These are phyloP conservation scores for Drosophila yakuba DNA, from an alignment of 1,140 invertebrate genomes.

Conservation along the genomic window DNA sequence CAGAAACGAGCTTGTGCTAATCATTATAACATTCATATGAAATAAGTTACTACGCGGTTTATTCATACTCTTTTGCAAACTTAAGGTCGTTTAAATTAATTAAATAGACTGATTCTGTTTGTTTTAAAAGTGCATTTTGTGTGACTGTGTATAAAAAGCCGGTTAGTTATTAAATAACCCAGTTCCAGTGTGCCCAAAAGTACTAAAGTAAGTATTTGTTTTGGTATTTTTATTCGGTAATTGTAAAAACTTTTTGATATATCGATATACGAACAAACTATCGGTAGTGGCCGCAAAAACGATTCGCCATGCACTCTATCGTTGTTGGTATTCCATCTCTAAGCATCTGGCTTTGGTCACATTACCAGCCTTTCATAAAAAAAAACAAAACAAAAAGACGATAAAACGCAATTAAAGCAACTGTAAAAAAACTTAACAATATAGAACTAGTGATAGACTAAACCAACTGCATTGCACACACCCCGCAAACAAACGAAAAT, in stretches of 20 bases:
- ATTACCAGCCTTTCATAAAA: slow-evolving; percentile 19
- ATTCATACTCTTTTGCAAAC: too few relatives aligned
- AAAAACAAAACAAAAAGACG: slow-evolving; percentile 32
- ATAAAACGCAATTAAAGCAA: slow-evolving; percentile 23
- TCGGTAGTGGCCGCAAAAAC: background rate
- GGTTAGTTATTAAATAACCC: too few relatives aligned
- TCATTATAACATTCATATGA: too few relatives aligned
- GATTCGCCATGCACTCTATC: background rate
- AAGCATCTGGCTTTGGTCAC: slow-evolving; percentile 4
- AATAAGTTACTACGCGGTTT: too few relatives aligned
- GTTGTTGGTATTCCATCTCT: background rate
- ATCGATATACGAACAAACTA: background rate
- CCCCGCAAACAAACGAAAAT: slow-evolving; percentile 50
- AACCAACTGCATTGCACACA: slow-evolving; percentile 30
- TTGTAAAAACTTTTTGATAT: too few relatives aligned
- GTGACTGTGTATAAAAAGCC: background rate
- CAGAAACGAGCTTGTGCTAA: too few relatives aligned
- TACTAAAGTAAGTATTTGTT: background rate
- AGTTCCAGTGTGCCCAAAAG: too few relatives aligned
- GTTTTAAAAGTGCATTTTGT: too few relatives aligned
- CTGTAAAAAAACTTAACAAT: slow-evolving; percentile 19
- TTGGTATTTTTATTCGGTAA: background rate
- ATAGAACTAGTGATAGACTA: slow-evolving; percentile 20
- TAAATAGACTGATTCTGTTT: too few relatives aligned
- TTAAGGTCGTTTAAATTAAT: too few relatives aligned